Evolutionary conservation across 2,113 vertebrate genomes (phyloP).

Genomic region (Ptilorrhoa leucosticta): DNA sequence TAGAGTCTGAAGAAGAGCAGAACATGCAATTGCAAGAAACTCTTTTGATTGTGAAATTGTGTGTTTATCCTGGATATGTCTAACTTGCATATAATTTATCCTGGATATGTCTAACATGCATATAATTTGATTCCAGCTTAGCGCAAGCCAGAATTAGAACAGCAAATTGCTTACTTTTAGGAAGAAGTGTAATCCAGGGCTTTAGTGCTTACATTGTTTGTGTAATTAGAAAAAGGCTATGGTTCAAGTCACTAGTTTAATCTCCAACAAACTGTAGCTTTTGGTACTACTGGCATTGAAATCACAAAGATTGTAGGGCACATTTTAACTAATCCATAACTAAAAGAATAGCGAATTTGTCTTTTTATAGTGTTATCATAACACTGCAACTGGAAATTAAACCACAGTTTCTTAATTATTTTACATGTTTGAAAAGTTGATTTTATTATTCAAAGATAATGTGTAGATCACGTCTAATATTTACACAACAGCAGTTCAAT

Average conservation of each 20-base stretch:
- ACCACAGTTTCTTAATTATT: not conserved
- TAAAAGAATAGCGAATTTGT: not conserved
- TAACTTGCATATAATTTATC: conserved; percentile 27
- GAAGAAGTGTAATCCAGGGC: conserved; percentile 50
- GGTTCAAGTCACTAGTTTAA: conserved; percentile 35
- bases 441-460: not conserved
- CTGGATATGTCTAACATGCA: conserved; percentile 7
- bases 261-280: not conserved
- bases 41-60: not conserved
- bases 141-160: conserved; percentile 28
- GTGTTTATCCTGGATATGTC: conserved; percentile 14
- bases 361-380: not conserved
- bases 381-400: not conserved
- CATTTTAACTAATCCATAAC: not conserved
- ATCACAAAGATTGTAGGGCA: not conserved
- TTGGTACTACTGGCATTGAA: conserved; percentile 3
- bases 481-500: not conserved
- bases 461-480: not conserved
- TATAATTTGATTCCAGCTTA: conserved; percentile 34
- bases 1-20: not conserved
- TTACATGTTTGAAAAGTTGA: not conserved
- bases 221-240: conserved; percentile 44
- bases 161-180: conserved; percentile 54
- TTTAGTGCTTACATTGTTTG: conserved; percentile 52
- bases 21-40: not conserved